These are phyloP conservation scores for Orestias chungarensis DNA, from an alignment of 2,797 vertebrate genomes.

Conservation along the genomic window DNA sequence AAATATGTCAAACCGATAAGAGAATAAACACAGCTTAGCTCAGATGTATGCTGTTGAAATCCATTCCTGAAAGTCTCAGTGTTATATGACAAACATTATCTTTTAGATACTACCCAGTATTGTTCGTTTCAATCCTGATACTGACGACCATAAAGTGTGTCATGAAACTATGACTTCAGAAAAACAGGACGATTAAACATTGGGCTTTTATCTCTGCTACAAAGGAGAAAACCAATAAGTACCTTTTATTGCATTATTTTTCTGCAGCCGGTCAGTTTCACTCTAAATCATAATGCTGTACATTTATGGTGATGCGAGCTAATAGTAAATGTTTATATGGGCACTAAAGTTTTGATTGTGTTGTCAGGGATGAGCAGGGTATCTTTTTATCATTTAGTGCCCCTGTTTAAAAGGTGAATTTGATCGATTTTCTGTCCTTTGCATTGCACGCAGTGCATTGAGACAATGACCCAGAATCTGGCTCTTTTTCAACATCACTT, in stretches of 20 bases:
- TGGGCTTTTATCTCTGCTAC: conserved; percentile 32
- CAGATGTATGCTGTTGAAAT: conserved; percentile 19
- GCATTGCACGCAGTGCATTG: conserved; percentile 12
- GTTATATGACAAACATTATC: conserved; percentile 22
- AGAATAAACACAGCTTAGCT: conserved; percentile 18
- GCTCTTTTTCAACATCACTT: conserved; percentile 19
- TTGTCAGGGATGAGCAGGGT: conserved; percentile 21
- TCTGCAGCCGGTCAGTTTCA: conserved; percentile 31
- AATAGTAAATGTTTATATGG: conserved; percentile 38
- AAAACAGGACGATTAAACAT: conserved; percentile 16
- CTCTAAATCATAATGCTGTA: conserved; percentile 39
- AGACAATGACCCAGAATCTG: conserved; percentile 36
- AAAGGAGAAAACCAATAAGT: conserved; percentile 38
- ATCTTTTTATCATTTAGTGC: conserved; percentile 35
- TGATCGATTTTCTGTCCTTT: conserved; percentile 48
- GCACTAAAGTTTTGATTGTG: conserved; percentile 34
- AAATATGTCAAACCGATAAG: conserved; percentile 47
- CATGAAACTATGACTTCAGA: conserved; percentile 27
- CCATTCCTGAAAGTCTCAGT: conserved; percentile 15
- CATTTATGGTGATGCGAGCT: conserved; percentile 1
- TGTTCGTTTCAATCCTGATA: conserved; percentile 31
- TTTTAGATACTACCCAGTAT: conserved; percentile 40
- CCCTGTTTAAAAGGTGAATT: conserved; percentile 31
- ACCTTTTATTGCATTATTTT: conserved; percentile 22
- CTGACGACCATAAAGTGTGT: conserved; percentile 31